Base-by-base conservation (phyloP, 2,888 invertebrate genomes). In the Digitonthophagus gazella region DNA sequence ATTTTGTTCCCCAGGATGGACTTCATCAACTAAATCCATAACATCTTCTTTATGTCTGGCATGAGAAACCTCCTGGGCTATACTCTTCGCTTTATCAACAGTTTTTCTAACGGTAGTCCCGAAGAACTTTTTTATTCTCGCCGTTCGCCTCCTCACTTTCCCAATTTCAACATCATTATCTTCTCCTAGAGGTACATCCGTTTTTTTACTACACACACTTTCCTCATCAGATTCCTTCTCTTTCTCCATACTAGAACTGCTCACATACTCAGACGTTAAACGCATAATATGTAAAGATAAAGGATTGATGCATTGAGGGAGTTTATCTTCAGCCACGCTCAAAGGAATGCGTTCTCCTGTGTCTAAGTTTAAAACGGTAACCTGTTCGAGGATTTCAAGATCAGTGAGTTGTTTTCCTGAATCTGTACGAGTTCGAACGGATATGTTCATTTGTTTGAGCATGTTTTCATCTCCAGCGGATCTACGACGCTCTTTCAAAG, bases 211-310 rank as follows among this genome's bases (percentile, higher is more conserved):
- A 18, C 58, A 19, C 0, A 91, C 86, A 72, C 90, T 91, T 76
- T 92, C 92, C 76, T 92, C 92, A 77, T 93, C 92, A 8, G 91
- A 91, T 78, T 92, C 92, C 76, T 90, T 90, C 72, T 89, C 89
- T 74, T 88, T 88, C 72, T 88, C 88, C 75, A 87, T 81, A 75
- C 85, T 87, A 20, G 81, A 81, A 66, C 80, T 89, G 73, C 90
- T 92, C 75, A 93, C 92, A 81, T 95, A 97, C 84, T 97, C 95
- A 0, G 95, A 94, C 0, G 96, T 96, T 69, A 96, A 85, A 71
- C 96, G 87, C 91, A 97, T 95, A 80, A 98, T 97, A 83, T 98
- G 97, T 74, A 97, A 84, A 15, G 96, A 95, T 69, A 98, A 86
- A 2, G 97, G 98, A 86, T 98, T 97, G 80, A 96, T 91, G 81